Evolutionary conservation across 1,140 invertebrate genomes (phyloP), one percentile per base, ranked within the genome.

Genomic region (Aphelenchoides besseyi): DNA sequence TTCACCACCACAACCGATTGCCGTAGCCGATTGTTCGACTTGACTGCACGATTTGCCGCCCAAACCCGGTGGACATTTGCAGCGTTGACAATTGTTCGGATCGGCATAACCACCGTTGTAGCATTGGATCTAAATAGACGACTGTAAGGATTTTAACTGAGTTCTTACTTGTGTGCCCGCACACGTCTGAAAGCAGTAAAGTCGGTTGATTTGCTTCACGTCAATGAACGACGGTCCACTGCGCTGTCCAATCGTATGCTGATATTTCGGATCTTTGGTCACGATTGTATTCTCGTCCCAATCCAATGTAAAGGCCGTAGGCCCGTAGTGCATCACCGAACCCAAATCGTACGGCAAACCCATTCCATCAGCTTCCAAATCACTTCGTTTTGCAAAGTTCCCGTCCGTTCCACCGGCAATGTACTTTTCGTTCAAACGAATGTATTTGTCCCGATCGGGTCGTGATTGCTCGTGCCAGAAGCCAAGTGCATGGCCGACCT

Each of bases 401-500:
- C 78, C 75, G 26, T 82, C 78, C 3, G 81, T 83, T 61, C 82
- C 82, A 30, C 72, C 73, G 30, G 78, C 75, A 62, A 83, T 82
- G 61, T 72, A 84, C 35, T 81, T 59, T 48, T 79, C 81, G 16
- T 82, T 77, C 23, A 82, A 48, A 5, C 63, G 66, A 61, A 88
- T 81, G 73, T 85, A 86, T 0, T 76, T 36, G 61, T 87, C 86
- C 16, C 87, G 75, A 70, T 87, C 86, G 0, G 78, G 78, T 5
- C 87, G 74, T 3, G 85, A 84, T 77, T 87, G 86, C 55, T 87
- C 86, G 69, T 88, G 87, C 62, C 84, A 79, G 70, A 86, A 85
- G 8, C 87, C 87, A 16, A 88, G 77, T 0, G 86, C 81, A 76
- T 88, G 87, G 0, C 86, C 87, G n/a, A 88, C 82, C 76, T 88